These are phyloP conservation scores for Dolichoris vasculosae DNA, from an alignment of 1,140 invertebrate species.

Conservation along the genomic window DNA sequence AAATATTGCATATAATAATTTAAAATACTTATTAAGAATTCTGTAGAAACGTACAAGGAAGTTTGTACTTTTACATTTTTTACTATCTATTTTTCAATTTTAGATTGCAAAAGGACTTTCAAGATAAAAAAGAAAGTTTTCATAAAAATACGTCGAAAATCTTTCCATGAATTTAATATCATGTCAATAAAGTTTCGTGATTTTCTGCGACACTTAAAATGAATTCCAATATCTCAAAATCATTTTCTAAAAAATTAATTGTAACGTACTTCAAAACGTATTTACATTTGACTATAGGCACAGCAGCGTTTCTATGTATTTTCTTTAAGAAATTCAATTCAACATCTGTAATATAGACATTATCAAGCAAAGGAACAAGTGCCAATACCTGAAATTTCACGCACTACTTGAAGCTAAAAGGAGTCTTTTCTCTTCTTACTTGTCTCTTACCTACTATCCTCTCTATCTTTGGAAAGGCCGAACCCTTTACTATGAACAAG, in stretches of 20 bases:
- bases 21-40: no score
- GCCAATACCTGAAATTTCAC: slow-evolving; percentile 43
- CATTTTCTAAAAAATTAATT: background rate
- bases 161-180: slow-evolving; percentile 13
- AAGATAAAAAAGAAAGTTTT: background rate
- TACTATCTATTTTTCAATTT: background rate
- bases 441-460: slow-evolving; percentile 28
- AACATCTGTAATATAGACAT: slow-evolving; percentile 26
- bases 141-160: background rate
- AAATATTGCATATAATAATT: no score
- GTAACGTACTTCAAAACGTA: background rate
- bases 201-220: background rate
- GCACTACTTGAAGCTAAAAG: slow-evolving; percentile 28
- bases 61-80: background rate
- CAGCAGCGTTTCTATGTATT: background rate
- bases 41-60: no score
- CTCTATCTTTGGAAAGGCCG: background rate
- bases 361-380: slow-evolving; percentile 26
- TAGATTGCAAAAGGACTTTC: background rate
- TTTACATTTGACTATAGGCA: background rate
- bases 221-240: background rate
- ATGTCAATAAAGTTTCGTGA: background rate
- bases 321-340: background rate
- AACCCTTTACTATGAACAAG: slow-evolving; percentile 29
- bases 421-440: background rate